Evolutionary conservation across 1,140 invertebrate genomes (phyloP), one percentile per base, ranked within the genome.

Genomic region (Drosophila azteca): DNA sequence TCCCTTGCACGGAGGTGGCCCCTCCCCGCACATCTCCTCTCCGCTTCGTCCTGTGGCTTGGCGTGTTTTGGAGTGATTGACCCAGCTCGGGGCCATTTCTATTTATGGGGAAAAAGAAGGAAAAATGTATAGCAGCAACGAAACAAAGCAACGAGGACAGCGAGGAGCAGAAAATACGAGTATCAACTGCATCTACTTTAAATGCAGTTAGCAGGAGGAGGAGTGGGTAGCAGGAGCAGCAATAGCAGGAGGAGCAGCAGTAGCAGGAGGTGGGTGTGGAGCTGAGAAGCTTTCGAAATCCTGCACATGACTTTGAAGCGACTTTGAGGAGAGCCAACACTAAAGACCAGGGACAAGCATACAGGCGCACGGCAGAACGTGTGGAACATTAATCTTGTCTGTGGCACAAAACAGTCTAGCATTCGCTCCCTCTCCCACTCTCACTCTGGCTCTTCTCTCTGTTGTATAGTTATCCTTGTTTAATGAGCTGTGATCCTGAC

Each of bases 291-390:
- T 73, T 58, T 51, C 44, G 58, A 53, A 78, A 76, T 76, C 83
- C 68, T 88, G 79, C 63, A 88, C 83, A 87, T 87, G 82, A 88
- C 82, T 87, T 87, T 87, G 82, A 88, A 85, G 79, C 82, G 83
- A 85, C 82, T 82, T 87, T 85, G 61, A 69, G 52, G 26, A 60
- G 41, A 45, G 20, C 11, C 29, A 24, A 11, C 41, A 48, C n/a
- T 39, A 43, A 41, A 45, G 31, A 26, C 11, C n/a, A 29, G 44
- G 24, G 41, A 20, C 22, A 59, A 46, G 46, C 65, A 69, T 63
- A 73, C 58, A 54, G 52, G 61, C 48, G 61, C 48, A 50, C 58
- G 64, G 26, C 54, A 75, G 17, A 51, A 81, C 71, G 71, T 75
- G 70, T 58, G 63, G 31, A 67, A 66, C 83, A 85, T 85, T 85